Percentiles rank a stretch among this genome's conserved stretches.
These are phyloP conservation scores for Neoitamus cyanurus DNA, from an alignment of 2,888 invertebrate genomes.

Conservation along the genomic window DNA sequence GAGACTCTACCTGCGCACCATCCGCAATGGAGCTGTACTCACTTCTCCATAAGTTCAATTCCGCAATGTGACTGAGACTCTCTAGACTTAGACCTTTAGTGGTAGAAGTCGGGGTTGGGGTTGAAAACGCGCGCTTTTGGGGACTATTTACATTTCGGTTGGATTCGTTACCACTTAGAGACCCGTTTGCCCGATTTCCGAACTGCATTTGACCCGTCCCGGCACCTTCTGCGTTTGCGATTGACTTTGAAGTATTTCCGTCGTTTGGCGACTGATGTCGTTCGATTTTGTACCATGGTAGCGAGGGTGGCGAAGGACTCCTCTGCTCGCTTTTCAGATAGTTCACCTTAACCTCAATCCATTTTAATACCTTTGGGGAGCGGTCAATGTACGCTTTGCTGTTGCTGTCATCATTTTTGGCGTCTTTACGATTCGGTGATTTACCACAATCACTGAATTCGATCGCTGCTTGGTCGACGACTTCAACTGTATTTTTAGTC, in stretches of 20 bases:
- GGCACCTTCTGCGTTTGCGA: conserved; percentile 47
- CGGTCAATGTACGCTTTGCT: conserved; percentile 9
- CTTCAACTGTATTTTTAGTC: neutral
- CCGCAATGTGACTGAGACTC: neutral
- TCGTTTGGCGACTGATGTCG: conserved; percentile 48
- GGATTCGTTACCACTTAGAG: neutral
- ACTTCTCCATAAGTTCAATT: neutral
- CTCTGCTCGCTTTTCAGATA: neutral
- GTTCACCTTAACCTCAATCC: conserved; percentile 46
- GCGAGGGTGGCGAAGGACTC: conserved; percentile 8
- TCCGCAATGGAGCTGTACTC: neutral
- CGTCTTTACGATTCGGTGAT: neutral
- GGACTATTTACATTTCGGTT: conserved; percentile 7
- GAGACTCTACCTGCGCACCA: neutral
- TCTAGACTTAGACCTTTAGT: neutral
- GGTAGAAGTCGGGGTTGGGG: neutral
- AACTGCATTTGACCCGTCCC: neutral
- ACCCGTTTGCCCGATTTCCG: conserved; percentile 12
- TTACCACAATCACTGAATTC: neutral
- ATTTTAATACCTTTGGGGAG: neutral
- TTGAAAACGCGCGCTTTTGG: neutral
- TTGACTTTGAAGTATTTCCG: conserved; percentile 53
- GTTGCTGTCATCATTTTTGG: conserved; percentile 27
- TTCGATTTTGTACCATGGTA: conserved; percentile 56
- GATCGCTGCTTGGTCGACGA: neutral